Evolutionary conservation across 2,113 vertebrate genomes (phyloP).

Genomic region (Panthera uncia): DNA sequence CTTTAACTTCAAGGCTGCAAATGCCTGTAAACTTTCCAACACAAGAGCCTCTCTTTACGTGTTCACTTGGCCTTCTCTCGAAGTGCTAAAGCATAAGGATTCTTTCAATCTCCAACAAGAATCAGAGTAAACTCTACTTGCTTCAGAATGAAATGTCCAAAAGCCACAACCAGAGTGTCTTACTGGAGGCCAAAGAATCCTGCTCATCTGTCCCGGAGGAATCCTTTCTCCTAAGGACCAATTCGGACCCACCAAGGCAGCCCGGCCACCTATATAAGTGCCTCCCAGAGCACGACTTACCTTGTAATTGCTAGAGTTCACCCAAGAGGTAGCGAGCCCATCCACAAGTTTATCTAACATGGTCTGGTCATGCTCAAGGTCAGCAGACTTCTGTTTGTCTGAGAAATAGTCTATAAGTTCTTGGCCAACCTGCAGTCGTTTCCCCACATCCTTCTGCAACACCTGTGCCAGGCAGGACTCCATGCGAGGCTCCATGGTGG

Average conservation of each 20-base stretch:
- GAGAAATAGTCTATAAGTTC: conserved; percentile 96
- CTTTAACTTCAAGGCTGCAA: conserved; percentile 15
- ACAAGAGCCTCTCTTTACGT: conserved; percentile 27
- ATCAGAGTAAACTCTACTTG: conserved; percentile 23
- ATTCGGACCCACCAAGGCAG: neutral
- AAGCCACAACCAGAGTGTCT: neutral
- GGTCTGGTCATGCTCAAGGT: conserved; percentile 97
- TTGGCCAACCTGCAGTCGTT: conserved; percentile 96
- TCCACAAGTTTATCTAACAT: conserved; percentile 98
- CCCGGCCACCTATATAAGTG: neutral
- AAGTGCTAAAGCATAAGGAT: neutral
- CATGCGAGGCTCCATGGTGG: conserved; percentile 94
- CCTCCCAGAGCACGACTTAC: conserved; percentile 83
- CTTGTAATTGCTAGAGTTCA: conserved; percentile 99
- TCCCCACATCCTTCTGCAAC: conserved; percentile 97
- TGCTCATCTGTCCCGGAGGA: neutral
- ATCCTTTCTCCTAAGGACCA: neutral
- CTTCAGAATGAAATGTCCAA: conserved; percentile 5
- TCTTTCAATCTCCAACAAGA: neutral
- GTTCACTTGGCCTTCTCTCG: neutral
- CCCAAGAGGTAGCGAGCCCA: conserved; percentile 96
- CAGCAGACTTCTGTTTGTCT: conserved; percentile 94
- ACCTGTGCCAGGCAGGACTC: conserved; percentile 95
- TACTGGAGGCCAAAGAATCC: neutral
- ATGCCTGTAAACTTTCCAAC: neutral